Conservation (phyloP, 2,797 vertebrate genomes). For the Remorina albescens region DNA sequence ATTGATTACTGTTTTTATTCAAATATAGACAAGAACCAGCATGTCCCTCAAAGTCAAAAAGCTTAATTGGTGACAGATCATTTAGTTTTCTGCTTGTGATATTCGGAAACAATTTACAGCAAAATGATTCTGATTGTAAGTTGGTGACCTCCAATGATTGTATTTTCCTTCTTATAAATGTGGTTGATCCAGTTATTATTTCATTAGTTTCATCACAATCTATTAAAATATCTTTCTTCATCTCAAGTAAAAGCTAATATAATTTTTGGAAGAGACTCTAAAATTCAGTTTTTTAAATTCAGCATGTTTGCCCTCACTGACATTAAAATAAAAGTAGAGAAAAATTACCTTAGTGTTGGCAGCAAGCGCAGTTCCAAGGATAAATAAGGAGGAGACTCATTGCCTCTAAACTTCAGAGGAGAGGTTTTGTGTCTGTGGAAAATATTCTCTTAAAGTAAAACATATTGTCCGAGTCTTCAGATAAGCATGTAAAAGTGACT, state of each 20-base stretch:
- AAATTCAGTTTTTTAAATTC: slow-evolving; percentile 8
- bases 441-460: neutral
- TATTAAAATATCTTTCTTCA: neutral
- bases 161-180: slow-evolving; percentile 5
- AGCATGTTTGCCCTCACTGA: slow-evolving; percentile 4
- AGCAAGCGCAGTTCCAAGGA: slow-evolving; percentile 3
- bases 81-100: slow-evolving; percentile 3
- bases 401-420: neutral
- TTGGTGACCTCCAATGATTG: neutral
- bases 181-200: neutral
- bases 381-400: slow-evolving; percentile 9
- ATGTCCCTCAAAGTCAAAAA: neutral
- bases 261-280: neutral
- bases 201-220: slow-evolving; percentile 1
- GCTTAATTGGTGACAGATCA: neutral
- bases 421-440: neutral
- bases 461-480: slow-evolving; percentile 12
- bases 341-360: neutral
- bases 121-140: slow-evolving; percentile 13
- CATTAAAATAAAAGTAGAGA: slow-evolving; percentile 1
- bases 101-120: neutral
- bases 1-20: neutral
- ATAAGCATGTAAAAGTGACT: slow-evolving; percentile 2
- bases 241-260: neutral
- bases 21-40: neutral